Percentiles rank a stretch among this genome's conserved stretches.
Conservation (phyloP, 2,888 invertebrate species). For the Caenorhabditis auriculariae region DNA sequence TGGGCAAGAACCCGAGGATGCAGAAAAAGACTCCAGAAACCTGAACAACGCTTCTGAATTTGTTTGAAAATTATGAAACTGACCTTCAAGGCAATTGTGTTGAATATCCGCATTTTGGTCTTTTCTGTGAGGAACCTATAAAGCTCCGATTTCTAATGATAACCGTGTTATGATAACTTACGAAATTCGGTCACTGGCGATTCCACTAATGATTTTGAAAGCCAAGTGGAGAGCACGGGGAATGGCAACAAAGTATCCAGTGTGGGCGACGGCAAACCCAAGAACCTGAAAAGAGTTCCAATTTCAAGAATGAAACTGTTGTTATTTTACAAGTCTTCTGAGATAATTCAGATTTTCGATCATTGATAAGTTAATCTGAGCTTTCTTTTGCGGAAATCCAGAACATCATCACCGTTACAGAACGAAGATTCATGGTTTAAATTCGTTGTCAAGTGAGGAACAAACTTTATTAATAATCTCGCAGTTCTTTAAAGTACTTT, state of each 20-base stretch:
- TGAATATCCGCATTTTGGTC: constrained; percentile 55
- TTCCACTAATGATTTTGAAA: constrained; percentile 46
- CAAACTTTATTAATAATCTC: no score
- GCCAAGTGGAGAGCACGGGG: constrained; percentile 45
- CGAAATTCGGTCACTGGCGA: constrained; percentile 44
- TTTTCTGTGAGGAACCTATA: constrained; percentile 49
- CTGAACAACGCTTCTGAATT: not conserved
- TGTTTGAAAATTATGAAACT: not conserved
- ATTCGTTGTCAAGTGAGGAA: no score
- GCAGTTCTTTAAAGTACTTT: no score
- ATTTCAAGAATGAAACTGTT: not conserved
- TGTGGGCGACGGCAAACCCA: constrained; percentile 47
- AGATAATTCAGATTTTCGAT: no score
- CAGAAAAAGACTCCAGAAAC: constrained; percentile 47
- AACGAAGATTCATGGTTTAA: no score
- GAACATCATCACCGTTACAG: no score
- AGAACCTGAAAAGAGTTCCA: constrained; percentile 29
- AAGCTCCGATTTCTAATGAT: not conserved
- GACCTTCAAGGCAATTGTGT: constrained; percentile 51
- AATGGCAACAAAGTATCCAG: constrained; percentile 48
- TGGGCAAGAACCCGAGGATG: constrained; percentile 42
- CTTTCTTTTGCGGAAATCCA: no score
- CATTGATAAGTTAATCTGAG: not conserved
- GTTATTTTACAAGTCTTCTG: no score
- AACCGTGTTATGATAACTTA: constrained; percentile 1